A percentile compares a stretch with the other conserved stretches of the same genome.
These are phyloP conservation scores for Carcina quercana DNA, from an alignment of 2,888 invertebrate genomes.

Conservation along the genomic window DNA sequence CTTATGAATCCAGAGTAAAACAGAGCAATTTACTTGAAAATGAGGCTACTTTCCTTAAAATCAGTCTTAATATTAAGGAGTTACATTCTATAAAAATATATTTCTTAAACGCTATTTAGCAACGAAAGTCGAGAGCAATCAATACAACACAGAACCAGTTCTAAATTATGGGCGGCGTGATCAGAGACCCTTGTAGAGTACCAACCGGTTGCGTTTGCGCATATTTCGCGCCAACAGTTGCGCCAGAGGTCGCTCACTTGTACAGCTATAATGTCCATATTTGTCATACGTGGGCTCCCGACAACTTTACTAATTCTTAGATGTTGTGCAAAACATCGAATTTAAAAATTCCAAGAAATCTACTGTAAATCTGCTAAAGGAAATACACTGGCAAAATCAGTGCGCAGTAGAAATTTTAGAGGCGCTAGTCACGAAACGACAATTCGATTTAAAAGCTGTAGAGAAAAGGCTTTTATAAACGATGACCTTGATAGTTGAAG, in stretches of 20 bases:
- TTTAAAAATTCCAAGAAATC: neutral
- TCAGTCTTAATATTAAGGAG: no score
- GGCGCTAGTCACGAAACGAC: neutral
- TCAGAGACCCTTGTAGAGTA: slow-evolving; percentile 33
- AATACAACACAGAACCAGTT: slow-evolving; percentile 23
- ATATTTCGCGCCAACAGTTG: slow-evolving; percentile 27
- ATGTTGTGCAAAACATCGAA: slow-evolving; percentile 1
- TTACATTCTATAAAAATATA: neutral
- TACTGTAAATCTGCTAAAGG: no score
- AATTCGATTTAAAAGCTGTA: slow-evolving; percentile 3
- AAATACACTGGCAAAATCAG: no score
- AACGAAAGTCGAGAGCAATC: slow-evolving; percentile 33
- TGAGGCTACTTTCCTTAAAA: neutral
- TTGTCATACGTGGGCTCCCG: slow-evolving; percentile 23
- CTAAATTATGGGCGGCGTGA: slow-evolving; percentile 25
- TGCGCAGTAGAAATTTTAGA: slow-evolving; percentile 1
- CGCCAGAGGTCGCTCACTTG: slow-evolving; percentile 22
- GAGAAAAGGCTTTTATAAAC: slow-evolving; percentile 9
- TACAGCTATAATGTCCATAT: slow-evolving; percentile 29
- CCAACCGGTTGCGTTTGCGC: slow-evolving; percentile 27
- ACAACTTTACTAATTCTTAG: slow-evolving; percentile 1
- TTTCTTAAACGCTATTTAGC: slow-evolving; percentile 31
- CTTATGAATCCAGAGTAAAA: slow-evolving; percentile 27
- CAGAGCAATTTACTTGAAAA: neutral
- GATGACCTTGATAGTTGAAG: slow-evolving; percentile 16